Evolutionary conservation across 2,797 vertebrate genomes (phyloP), one percentile per base, ranked within the genome.

Genomic region (Poecilia picta): DNA sequence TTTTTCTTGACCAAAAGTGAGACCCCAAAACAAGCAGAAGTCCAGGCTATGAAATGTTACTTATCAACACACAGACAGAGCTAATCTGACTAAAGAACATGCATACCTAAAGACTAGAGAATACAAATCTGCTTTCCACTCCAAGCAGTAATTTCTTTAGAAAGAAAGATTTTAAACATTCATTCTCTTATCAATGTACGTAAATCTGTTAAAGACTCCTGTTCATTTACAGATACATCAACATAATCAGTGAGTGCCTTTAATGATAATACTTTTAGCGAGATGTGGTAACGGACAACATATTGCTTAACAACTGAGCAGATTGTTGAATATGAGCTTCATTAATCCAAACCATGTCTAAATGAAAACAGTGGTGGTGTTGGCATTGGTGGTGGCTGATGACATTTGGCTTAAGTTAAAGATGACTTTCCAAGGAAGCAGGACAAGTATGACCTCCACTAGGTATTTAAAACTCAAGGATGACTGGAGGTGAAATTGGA

Each of bases 171-270:
- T 11, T 66, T 39, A 66, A 39, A 36, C 33, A 4, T 39, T 39
- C 18, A 23, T 18, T 16, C 31, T 33, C 13, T 33, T 66, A 66
- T 39, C 33, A 66, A 20, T 36, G 62, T 66, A 36, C 3, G 20
- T 66, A 66, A 33, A 20, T 20, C 31, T 23, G 33, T 66, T 23
- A 18, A 36, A 20, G 3, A 66, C 33, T 66, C 5, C 33, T 66
- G 31, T 8, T 39, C 33, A 66, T 62, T 18, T 18, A 62, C 28
- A 25, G 31, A 59, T 64, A 36, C 4, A 39, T 66, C 64, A 20
- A 41, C 64, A 66, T 66, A 39, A 66, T 41, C 33, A 66, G 64
- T 66, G 64, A 66, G 64, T 39, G 39, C 64, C 33, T 23, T 66
- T 23, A 66, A 39, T 8, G 23, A 36, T 18, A 36, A 36, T 18